Evolutionary conservation across 1,140 invertebrate species (phyloP).

Genomic region (Brachionus asplanchnoidis): DNA sequence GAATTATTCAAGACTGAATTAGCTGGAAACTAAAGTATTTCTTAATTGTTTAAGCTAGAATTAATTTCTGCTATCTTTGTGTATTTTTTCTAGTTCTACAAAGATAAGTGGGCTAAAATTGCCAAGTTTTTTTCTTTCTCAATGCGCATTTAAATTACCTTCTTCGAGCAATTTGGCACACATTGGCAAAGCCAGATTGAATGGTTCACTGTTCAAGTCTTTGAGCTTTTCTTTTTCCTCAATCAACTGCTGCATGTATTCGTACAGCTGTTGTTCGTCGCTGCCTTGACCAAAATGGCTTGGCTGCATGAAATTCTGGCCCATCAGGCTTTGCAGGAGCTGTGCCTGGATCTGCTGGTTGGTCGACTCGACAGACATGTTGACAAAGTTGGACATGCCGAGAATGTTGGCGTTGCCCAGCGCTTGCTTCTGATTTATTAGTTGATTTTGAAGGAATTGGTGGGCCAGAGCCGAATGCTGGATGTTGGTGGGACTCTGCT

Average conservation of each 20-base stretch:
- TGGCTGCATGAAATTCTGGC: neutral
- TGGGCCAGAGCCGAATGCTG: neutral
- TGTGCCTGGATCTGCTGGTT: neutral
- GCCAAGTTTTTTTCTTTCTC: neutral
- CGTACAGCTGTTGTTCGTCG: slow-evolving; percentile 10
- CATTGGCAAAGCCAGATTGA: slow-evolving; percentile 13
- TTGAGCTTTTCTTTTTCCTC: slow-evolving; percentile 42
- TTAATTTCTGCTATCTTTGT: neutral
- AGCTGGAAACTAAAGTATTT: slow-evolving; percentile 30
- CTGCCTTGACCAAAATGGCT: neutral
- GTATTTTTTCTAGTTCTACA: neutral
- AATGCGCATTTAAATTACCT: neutral
- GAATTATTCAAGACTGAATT: slow-evolving; percentile 20
- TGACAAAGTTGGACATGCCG: neutral
- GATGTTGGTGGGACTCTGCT: neutral
- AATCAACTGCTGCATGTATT: slow-evolving; percentile 35
- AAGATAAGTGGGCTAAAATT: neutral
- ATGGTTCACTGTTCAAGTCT: slow-evolving; percentile 31
- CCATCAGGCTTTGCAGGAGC: neutral
- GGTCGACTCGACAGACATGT: neutral
- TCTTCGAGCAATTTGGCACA: slow-evolving; percentile 23
- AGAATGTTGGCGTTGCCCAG: neutral
- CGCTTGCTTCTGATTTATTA: neutral
- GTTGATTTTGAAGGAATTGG: neutral
- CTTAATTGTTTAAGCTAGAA: slow-evolving; percentile 9